Conservation (phyloP, 2,888 invertebrate genomes). For the Gibbula magus region DNA sequence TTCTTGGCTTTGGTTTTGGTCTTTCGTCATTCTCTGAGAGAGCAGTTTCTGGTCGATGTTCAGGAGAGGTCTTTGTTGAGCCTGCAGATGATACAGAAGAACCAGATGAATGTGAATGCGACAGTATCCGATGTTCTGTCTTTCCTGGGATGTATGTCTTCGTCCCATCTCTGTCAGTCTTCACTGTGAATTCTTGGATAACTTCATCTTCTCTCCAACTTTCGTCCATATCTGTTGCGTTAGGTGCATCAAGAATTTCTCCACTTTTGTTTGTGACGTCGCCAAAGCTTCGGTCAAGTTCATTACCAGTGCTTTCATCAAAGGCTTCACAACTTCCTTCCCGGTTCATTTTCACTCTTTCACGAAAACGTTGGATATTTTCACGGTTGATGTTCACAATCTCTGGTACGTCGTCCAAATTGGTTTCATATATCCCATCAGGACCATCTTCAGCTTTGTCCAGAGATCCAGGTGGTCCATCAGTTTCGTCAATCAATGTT, state of each 20-base stretch:
- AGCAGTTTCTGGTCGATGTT: not conserved
- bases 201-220: not conserved
- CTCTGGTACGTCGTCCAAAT: constrained; percentile 32
- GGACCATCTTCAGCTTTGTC: not conserved
- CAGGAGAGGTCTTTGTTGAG: not conserved
- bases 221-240: not conserved
- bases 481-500: constrained; percentile 30
- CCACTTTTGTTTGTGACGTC: constrained; percentile 12
- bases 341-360: not conserved
- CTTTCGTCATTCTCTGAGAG: not conserved
- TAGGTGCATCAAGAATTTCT: not conserved
- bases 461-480: not conserved
- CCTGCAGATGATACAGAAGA: not conserved
- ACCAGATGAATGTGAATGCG: not conserved
- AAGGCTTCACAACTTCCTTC: not conserved
- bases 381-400: not conserved
- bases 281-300: constrained; percentile 1
- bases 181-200: constrained; percentile 1
- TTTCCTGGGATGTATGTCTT: constrained; percentile 3
- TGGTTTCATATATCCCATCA: constrained; percentile 30
- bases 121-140: not conserved
- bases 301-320: constrained; percentile 7
- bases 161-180: not conserved
- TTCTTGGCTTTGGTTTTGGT: constrained; percentile 9
- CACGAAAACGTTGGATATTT: not conserved